These are phyloP conservation scores for Panthera leo DNA, from an alignment of 2,113 vertebrate genomes.

Conservation along the genomic window DNA sequence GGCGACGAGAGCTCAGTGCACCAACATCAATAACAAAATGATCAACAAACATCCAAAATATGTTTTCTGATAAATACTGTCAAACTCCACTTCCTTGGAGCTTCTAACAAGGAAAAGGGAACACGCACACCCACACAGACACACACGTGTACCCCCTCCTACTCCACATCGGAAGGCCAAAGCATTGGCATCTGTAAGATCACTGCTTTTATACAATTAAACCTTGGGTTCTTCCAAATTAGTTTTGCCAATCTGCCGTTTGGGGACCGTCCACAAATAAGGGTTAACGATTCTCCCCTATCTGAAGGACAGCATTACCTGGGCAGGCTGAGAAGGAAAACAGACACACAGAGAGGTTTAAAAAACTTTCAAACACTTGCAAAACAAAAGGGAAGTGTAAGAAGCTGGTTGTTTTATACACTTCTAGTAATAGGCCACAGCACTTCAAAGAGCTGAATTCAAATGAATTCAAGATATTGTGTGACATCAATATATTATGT, in stretches of 20 bases:
- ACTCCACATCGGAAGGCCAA: neutral
- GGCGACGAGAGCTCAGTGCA: rapidly evolving
- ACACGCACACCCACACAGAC: neutral
- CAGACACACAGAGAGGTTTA: neutral
- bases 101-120: neutral
- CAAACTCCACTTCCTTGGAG: neutral
- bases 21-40: neutral
- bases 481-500: neutral
- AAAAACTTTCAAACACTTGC: neutral
- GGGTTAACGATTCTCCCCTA: neutral
- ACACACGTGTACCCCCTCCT: rapidly evolving
- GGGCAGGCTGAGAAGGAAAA: neutral
- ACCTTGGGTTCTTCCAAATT: neutral
- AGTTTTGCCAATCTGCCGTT: neutral
- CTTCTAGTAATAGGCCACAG: neutral
- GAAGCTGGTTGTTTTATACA: neutral
- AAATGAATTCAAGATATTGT: neutral
- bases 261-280: neutral
- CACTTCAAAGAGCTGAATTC: neutral
- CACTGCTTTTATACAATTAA: neutral
- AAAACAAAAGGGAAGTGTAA: neutral
- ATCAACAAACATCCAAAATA: neutral
- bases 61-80: neutral
- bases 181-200: neutral
- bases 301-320: neutral